Evolutionary conservation across 2,797 vertebrate species (phyloP), one percentile per base, ranked within the genome.

Genomic region (Poeciliopsis gracilis): DNA sequence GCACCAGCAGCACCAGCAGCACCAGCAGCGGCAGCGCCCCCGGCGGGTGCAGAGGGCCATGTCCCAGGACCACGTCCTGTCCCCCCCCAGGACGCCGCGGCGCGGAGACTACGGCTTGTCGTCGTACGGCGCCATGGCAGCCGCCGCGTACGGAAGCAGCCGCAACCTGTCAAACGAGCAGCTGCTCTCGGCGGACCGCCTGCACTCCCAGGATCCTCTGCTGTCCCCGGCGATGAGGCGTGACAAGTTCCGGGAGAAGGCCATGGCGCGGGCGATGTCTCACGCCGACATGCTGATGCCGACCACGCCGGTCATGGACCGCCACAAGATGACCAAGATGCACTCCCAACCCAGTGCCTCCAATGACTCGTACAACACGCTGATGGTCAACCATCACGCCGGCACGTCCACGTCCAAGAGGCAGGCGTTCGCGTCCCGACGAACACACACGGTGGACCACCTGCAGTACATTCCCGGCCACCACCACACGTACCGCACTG

Each of bases 361-460:
- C 88, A 97, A 90, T 94, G 97, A 97, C 95, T 96, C 96, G 78
- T 98, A 97, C 93, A 97, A 98, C 93, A 97, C 97, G 79, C 95
- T 99, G 92, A 94, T 96, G 84, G 95, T 97, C 90, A 97, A 95
- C 94, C 91, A 92, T 63, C 97, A 96, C 0, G 77, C 33, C 36
- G 94, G 94, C 36, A 94, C 97, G 0, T 97, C 94, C 30, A 94
- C 97, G 0, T 97, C 97, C 84, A 99, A 98, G 95, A 96, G 98
- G 93, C 98, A 99, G 90, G 98, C 97, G 0, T 99, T 99, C 15
- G 98, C 97, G 91, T 97, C 97, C 0, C 96, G 98, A 85, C 96
- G 97, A 82, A 99, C 97, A 92, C 98, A 99, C 96, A 99, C 98
- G 0, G 98, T 99, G 85, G 98, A 99, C 86, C 98, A 99, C 92